phyloP scores from a whole-genome alignment of 2,797 vertebrate genomes.

The Clarias platycephalus region DNA sequence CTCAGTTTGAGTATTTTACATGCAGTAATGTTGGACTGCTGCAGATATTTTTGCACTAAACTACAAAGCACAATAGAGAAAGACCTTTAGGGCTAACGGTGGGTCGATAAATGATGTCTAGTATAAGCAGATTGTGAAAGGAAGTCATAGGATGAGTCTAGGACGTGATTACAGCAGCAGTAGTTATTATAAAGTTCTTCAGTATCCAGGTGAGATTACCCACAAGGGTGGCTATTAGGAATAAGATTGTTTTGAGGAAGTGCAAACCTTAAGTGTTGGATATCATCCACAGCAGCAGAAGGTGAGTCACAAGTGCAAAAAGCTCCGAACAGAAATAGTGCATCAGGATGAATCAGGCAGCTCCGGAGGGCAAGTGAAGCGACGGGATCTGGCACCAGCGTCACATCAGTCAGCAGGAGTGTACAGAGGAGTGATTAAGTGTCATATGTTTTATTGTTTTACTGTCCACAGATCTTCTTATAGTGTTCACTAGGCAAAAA shows the following conservation, averaged over 20 bases:
- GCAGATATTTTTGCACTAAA: no score
- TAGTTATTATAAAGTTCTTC: background rate
- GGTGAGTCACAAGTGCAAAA: conserved; percentile 16
- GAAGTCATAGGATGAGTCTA: background rate
- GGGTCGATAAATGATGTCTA: background rate
- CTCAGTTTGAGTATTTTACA: no score
- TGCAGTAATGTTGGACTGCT: no score
- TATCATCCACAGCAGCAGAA: conserved; percentile 2
- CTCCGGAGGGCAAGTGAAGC: background rate
- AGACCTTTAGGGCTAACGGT: background rate
- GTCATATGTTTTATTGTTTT: conserved; percentile 13
- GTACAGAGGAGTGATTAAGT: background rate
- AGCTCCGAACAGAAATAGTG: background rate
- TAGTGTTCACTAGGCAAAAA: background rate
- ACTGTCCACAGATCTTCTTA: conserved; percentile 1
- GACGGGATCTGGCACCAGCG: conserved; percentile 8
- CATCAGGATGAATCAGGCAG: conserved; percentile 23
- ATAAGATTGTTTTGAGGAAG: conserved; percentile 1
- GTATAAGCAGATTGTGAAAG: background rate
- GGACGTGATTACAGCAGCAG: background rate
- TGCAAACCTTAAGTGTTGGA: conserved; percentile 16
- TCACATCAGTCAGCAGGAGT: conserved; percentile 23
- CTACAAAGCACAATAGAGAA: background rate
- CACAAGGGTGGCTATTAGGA: background rate
- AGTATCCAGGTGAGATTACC: background rate